A percentile compares a stretch with the other conserved stretches of the same genome.
These are phyloP conservation scores for Hylyphantes graminicola DNA, from an alignment of 1,140 invertebrate genomes.

Conservation along the genomic window DNA sequence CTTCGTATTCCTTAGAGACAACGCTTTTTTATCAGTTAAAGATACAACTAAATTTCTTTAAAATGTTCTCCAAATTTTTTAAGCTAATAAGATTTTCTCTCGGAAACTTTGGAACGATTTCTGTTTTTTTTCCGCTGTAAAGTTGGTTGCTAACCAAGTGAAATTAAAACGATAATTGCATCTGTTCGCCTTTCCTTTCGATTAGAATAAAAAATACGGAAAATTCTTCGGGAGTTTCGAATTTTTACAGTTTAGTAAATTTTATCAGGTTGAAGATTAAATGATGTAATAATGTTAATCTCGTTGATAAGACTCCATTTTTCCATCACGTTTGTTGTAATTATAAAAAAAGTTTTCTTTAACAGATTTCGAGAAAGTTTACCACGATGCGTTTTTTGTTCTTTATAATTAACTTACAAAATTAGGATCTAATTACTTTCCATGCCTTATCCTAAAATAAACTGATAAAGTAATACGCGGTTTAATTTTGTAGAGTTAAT, in stretches of 20 bases:
- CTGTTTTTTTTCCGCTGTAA: slow-evolving; percentile 8
- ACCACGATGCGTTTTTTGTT: slow-evolving; percentile 8
- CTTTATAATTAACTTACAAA: slow-evolving; percentile 36
- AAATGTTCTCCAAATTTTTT: slow-evolving; percentile 39
- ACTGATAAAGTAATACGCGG: slow-evolving; percentile 21
- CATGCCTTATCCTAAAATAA: neutral
- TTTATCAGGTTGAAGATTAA: slow-evolving; percentile 10
- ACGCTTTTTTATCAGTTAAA: neutral
- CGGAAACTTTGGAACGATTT: slow-evolving; percentile 8
- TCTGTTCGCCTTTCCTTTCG: neutral
- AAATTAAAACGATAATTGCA: slow-evolving; percentile 57
- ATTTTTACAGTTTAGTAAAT: slow-evolving; percentile 45
- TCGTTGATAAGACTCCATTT: slow-evolving; percentile 25
- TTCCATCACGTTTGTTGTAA: neutral
- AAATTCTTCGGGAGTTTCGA: neutral
- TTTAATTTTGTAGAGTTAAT: slow-evolving; percentile 18
- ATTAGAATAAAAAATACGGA: neutral
- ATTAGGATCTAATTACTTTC: slow-evolving; percentile 38
- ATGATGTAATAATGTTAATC: slow-evolving; percentile 35
- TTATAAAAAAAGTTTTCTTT: slow-evolving; percentile 4
- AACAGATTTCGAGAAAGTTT: neutral
- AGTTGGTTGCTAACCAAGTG: slow-evolving; percentile 19
- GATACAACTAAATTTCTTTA: slow-evolving; percentile 47
- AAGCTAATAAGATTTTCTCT: slow-evolving; percentile 49
- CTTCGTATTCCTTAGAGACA: neutral